Base-by-base conservation (phyloP, 2,113 vertebrate species). In the Pomatorhinus ruficollis region DNA sequence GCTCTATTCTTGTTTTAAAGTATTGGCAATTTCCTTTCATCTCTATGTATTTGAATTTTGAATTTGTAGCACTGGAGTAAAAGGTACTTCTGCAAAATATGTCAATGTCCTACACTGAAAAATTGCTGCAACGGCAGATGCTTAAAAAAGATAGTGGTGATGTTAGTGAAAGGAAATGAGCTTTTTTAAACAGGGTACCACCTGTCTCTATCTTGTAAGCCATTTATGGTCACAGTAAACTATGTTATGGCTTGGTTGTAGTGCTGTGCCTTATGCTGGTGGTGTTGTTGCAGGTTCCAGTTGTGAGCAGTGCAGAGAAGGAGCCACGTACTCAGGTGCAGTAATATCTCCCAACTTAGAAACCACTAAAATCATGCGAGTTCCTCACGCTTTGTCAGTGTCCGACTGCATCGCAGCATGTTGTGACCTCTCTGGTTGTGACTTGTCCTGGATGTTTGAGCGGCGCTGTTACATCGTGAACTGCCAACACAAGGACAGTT, bases 361-460 rank as follows among this genome's bases (percentile, higher is more conserved):
- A 88, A 98, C 95, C 53, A 97, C 97, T 56, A 98, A 98, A 72
- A 98, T 99, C 82, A 92, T 98, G 95, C 97, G 98, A 21, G 98
- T 99, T 7, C 98, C 99, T 5, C 98, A 98, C 2, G 98, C 97
- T 31, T 10, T 96, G 17, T 98, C 98, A 0, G 69, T 98, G 93
- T 82, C 97, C 0, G 98, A 98, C 93, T 99, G 99, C 78, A 98
- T 97, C 3, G 91, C 97, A 1, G 99, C 99, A 0, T 99, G 99
- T 95, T 99, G 99, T 74, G 98, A 98, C 79, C 97, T 98, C 40
- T 91, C 97, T 5, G 98, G 97, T 50, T 99, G 98, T 56, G 98
- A 99, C 94, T 92, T 99, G 91, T 98, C 98, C 50, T 99, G 99
- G 99, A 97, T 99, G 97, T 99, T 99, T 21, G 97, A 99, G 64